Evolutionary conservation across 2,888 invertebrate genomes (phyloP).

Genomic region (Oxycera nigricornis): DNA sequence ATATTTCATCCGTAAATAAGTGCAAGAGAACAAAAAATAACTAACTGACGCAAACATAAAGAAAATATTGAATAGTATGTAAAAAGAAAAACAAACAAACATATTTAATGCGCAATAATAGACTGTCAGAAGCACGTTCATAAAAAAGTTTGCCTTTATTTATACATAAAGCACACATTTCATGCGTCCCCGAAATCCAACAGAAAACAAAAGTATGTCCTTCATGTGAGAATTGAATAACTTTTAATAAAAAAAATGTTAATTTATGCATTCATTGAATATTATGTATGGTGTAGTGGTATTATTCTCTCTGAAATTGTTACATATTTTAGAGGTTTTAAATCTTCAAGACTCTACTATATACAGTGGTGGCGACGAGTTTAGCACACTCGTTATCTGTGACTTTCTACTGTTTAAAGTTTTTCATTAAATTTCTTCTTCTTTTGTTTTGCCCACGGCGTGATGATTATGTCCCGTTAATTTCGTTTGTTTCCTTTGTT

Average conservation of each 20-base stretch:
- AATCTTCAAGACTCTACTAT: no score
- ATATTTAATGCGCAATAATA: conserved; percentile 8
- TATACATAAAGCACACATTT: conserved; percentile 31
- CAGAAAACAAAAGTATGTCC: conserved; percentile 19
- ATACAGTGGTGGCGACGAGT: no score
- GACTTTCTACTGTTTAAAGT: no score
- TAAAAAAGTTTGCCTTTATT: conserved; percentile 18
- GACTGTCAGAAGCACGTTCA: conserved; percentile 14
- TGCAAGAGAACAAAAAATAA: background rate
- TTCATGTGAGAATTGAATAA: conserved; percentile 38
- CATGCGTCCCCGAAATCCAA: background rate
- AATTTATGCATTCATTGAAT: conserved; percentile 38
- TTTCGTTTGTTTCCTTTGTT: no score
- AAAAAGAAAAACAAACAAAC: background rate
- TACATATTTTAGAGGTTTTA: no score
- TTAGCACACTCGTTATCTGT: no score
- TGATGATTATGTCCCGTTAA: no score
- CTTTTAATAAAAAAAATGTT: conserved; percentile 38
- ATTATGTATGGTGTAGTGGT: background rate
- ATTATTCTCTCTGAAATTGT: no score
- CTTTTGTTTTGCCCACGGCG: no score
- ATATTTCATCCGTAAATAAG: background rate
- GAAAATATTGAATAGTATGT: background rate
- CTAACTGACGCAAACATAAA: background rate
- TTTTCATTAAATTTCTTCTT: no score